Percentiles rank a stretch among this genome's conserved stretches.
Conservation (phyloP, 2,797 vertebrate species). For the Muscicapa comitata region DNA sequence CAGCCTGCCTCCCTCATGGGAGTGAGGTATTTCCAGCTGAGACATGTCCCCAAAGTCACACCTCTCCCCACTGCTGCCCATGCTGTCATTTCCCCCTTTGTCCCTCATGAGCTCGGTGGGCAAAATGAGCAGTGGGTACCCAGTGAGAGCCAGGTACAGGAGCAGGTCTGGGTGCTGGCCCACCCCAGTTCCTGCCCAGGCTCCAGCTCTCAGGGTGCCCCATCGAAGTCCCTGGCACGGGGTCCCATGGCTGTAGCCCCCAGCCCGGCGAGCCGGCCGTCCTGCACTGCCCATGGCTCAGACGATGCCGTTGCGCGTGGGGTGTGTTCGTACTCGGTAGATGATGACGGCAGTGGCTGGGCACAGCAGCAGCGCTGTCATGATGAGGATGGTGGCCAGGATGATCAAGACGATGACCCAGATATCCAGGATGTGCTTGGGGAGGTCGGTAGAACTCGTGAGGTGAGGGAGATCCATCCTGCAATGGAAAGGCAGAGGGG, state of each 20-base stretch:
- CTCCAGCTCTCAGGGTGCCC: background rate
- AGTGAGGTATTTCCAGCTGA: background rate
- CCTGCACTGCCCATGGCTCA: background rate
- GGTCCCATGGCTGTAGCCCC: background rate
- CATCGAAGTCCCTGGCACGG: background rate
- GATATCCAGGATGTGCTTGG: conserved; percentile 79
- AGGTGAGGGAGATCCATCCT: conserved; percentile 63
- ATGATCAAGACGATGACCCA: conserved; percentile 83
- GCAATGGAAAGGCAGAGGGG: background rate
- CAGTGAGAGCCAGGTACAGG: accelerated
- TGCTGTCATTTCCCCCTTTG: accelerated
- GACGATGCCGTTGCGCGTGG: conserved; percentile 62
- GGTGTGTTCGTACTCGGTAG: conserved; percentile 78
- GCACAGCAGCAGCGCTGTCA: conserved; percentile 78
- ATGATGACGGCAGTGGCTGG: conserved; percentile 77
- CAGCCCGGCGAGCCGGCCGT: accelerated
- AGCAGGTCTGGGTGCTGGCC: background rate
- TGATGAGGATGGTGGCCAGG: conserved; percentile 78
- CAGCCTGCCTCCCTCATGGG: background rate
- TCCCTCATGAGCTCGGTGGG: accelerated
- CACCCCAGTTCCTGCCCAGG: background rate
- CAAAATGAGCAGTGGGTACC: background rate
- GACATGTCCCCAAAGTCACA: background rate
- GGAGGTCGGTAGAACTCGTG: background rate
- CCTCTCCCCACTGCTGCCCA: background rate